phyloP scores from a whole-genome alignment of 30 jellyfish, hydroid and myxozoan species.

The Catostylus mosaicus region DNA sequence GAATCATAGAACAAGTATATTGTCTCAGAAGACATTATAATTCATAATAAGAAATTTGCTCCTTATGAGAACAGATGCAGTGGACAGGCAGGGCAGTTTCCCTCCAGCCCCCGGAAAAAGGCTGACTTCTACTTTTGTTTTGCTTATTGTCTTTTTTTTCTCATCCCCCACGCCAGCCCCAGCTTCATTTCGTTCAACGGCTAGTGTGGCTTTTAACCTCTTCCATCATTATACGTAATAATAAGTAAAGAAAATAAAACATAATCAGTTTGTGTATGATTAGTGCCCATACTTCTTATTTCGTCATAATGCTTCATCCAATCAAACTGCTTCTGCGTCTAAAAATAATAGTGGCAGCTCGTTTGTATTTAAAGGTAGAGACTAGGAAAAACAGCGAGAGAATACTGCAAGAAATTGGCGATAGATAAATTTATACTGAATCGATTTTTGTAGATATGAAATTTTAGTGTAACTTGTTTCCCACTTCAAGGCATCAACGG shows the following conservation, averaged over 20 bases:
- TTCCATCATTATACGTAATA: neutral
- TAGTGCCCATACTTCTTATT: slow-evolving; percentile 65
- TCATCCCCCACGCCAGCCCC: no score
- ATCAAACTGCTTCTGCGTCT: slow-evolving; percentile 49
- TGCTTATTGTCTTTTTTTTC: no score
- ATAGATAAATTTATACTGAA: neutral
- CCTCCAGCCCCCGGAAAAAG: no score
- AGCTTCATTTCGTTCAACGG: no score
- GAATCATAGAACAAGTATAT: no score
- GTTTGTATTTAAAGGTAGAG: slow-evolving; percentile 11
- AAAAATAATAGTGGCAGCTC: slow-evolving; percentile 52
- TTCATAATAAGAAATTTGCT: no score
- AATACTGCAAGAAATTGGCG: neutral
- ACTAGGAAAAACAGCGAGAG: neutral
- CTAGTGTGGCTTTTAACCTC: no score
- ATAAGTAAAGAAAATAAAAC: neutral
- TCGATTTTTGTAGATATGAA: neutral
- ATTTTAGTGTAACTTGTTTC: neutral
- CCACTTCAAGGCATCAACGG: neutral
- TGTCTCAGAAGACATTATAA: no score
- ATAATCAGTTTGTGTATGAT: slow-evolving; percentile 50
- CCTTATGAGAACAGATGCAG: no score
- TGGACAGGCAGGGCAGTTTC: no score
- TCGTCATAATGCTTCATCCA: slow-evolving; percentile 63
- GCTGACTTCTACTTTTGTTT: no score